A percentile compares a stretch with the other conserved stretches of the same genome.
Evolutionary conservation across 2,888 invertebrate genomes (phyloP).

Genomic region (Cosmorhoe ocellata): DNA sequence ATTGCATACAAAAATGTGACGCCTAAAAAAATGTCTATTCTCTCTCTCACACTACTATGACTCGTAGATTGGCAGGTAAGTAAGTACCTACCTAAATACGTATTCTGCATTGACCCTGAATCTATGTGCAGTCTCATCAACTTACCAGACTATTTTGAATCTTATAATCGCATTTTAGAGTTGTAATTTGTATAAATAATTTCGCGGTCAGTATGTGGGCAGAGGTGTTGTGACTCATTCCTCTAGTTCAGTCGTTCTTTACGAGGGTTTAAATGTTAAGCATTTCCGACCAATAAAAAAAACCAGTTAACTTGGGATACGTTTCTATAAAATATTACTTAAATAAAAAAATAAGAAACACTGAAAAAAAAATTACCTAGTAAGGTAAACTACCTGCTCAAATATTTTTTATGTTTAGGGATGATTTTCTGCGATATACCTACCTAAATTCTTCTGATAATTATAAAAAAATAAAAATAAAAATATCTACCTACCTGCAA

Average conservation of each 20-base stretch:
- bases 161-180: not conserved
- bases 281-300: slow-evolving; percentile 29
- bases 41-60: no score
- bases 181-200: not conserved
- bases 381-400: no score
- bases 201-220: slow-evolving; percentile 19
- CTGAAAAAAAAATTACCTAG: no score
- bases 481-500: no score
- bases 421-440: no score
- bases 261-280: slow-evolving; percentile 20
- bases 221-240: slow-evolving; percentile 29
- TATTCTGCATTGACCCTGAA: slow-evolving; percentile 21
- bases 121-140: slow-evolving; percentile 10
- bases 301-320: not conserved
- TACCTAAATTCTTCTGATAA: no score
- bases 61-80: slow-evolving; percentile 5
- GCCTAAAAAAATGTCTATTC: no score
- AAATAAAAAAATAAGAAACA: no score
- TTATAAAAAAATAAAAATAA: no score
- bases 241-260: slow-evolving; percentile 18
- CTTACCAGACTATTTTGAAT: slow-evolving; percentile 1
- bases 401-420: no score
- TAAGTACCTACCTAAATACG: not conserved
- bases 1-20: no score
- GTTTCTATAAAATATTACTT: no score